These are phyloP conservation scores for Andrena flavipes DNA, from an alignment of 2,888 invertebrate species.

Conservation along the genomic window DNA sequence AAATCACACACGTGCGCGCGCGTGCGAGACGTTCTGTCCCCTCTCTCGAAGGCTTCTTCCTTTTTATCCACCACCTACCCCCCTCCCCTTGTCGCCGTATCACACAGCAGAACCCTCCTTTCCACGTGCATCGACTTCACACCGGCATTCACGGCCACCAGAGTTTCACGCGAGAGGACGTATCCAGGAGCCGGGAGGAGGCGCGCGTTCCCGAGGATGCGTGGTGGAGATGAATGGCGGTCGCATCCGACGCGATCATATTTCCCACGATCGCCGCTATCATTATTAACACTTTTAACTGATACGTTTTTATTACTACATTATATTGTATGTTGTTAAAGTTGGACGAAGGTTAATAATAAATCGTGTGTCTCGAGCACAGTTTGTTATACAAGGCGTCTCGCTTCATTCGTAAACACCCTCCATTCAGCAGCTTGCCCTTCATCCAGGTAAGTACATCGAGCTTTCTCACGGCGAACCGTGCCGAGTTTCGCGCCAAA, in stretches of 20 bases:
- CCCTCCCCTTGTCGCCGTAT: not conserved
- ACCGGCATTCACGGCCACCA: constrained; percentile 52
- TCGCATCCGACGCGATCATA: constrained; percentile 63
- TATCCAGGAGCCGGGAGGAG: constrained; percentile 47
- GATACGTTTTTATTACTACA: constrained; percentile 82
- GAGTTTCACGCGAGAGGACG: constrained; percentile 61
- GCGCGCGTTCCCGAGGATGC: constrained; percentile 55
- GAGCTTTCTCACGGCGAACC: too few species aligned
- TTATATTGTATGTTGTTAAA: constrained; percentile 85
- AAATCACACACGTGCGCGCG: constrained; percentile 45
- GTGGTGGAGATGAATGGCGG: constrained; percentile 67
- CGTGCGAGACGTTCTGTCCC: constrained; percentile 46
- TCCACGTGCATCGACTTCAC: constrained; percentile 20
- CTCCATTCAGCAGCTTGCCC: not conserved
- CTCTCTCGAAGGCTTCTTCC: constrained; percentile 56
- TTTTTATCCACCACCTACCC: not conserved
- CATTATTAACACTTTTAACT: constrained; percentile 79
- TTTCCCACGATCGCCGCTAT: constrained; percentile 77
- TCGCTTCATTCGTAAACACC: constrained; percentile 43
- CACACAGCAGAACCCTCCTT: not conserved
- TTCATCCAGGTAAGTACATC: not conserved
- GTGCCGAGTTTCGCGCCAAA: not conserved
- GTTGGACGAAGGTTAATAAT: constrained; percentile 84
- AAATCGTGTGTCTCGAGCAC: constrained; percentile 72
- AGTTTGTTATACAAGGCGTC: constrained; percentile 71